A percentile compares a stretch with the other conserved stretches of the same genome.
These are phyloP conservation scores for Eonycteris spelaea DNA, from an alignment of 2,113 vertebrate species.

Conservation along the genomic window DNA sequence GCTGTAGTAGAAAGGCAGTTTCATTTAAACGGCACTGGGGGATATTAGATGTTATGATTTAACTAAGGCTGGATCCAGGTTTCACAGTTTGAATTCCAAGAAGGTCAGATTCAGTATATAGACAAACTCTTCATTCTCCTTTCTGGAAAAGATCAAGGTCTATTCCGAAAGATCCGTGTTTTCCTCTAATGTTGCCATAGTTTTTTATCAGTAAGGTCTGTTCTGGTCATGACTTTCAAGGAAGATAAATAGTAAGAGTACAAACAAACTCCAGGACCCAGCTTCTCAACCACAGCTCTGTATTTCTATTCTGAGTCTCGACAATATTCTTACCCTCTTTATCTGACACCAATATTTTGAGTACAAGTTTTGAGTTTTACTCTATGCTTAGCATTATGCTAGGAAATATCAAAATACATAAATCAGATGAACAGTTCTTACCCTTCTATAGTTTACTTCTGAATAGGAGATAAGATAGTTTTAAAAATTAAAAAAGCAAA, in stretches of 20 bases:
- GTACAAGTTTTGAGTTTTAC: neutral
- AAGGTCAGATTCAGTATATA: neutral
- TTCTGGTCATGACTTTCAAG: neutral
- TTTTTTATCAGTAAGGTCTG: neutral
- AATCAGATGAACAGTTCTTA: neutral
- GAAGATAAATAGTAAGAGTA: neutral
- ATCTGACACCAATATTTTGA: neutral
- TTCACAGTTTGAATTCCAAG: neutral
- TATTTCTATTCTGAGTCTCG: neutral
- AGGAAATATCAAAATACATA: neutral
- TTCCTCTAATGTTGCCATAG: neutral
- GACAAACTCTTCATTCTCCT: neutral
- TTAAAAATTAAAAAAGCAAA: slow-evolving; percentile 15
- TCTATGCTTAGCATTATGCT: neutral
- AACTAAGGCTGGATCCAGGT: neutral
- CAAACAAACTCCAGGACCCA: neutral
- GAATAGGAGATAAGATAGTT: neutral
- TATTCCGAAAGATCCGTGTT: neutral
- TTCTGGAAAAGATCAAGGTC: neutral
- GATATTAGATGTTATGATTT: neutral
- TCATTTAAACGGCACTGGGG: neutral
- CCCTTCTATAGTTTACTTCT: neutral
- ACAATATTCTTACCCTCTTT: neutral
- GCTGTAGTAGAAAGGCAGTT: neutral
- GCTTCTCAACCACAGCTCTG: neutral